Evolutionary conservation across 2,888 invertebrate genomes (phyloP).

Genomic region (Caenorhabditis imperialis): DNA sequence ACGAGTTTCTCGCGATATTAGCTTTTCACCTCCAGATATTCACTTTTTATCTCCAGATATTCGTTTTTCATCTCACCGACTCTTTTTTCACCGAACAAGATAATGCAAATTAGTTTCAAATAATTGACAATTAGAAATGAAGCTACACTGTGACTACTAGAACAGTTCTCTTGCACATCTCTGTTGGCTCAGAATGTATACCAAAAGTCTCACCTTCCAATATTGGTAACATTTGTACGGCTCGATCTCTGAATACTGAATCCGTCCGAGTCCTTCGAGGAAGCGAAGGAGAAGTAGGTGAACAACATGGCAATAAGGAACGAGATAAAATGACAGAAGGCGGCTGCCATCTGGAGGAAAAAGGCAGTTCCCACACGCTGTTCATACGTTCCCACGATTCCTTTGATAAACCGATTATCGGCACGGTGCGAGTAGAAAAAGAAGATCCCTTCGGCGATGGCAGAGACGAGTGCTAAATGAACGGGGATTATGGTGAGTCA

Average conservation of each 20-base stretch:
- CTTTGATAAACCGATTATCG: conserved; percentile 77
- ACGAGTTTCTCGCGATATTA: no score
- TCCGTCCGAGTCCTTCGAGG: conserved; percentile 69
- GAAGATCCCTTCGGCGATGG: conserved; percentile 76
- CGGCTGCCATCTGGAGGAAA: conserved; percentile 77
- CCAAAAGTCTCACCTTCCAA: conserved; percentile 66
- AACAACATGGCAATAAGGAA: conserved; percentile 75
- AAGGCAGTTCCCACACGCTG: conserved; percentile 77
- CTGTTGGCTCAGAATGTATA: no score
- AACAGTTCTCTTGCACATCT: no score
- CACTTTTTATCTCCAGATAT: no score
- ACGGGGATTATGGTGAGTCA: not conserved
- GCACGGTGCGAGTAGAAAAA: conserved; percentile 77
- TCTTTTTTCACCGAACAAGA: no score
- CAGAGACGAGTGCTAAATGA: conserved; percentile 72
- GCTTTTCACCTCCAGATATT: no score
- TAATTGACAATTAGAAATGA: no score
- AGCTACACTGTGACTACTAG: no score
- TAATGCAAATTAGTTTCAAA: no score
- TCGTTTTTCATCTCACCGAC: no score
- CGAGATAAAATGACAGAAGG: conserved; percentile 74
- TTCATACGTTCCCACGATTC: conserved; percentile 78
- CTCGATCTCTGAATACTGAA: conserved; percentile 73
- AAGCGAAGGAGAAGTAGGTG: conserved; percentile 74
- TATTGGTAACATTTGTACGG: conserved; percentile 77